phyloP scores from a whole-genome alignment of 2,888 invertebrate species.

The Eristalis tenax region DNA sequence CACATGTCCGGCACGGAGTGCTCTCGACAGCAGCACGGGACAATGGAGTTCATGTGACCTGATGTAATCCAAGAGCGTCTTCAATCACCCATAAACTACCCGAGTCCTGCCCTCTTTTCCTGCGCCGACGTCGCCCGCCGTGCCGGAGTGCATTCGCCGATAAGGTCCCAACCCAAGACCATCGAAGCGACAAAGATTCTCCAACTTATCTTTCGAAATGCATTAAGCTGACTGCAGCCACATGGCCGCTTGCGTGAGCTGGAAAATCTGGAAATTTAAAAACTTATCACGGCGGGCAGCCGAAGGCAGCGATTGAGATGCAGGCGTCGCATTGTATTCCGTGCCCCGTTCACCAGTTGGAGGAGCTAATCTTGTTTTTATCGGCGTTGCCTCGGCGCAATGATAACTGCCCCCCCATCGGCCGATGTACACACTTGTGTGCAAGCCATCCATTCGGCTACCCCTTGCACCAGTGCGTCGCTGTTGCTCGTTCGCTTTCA shows the following conservation, averaged over 20 bases:
- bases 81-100: slow-evolving; percentile 65
- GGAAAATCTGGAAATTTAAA: slow-evolving; percentile 62
- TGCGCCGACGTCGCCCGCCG: background rate
- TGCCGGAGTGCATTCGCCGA: background rate
- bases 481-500: too few relatives aligned
- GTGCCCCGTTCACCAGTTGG: background rate
- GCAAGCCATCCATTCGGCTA: background rate
- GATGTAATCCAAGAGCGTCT: slow-evolving; percentile 58
- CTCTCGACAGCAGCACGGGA: slow-evolving; percentile 35
- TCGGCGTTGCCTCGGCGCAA: background rate
- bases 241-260: background rate
- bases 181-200: too few relatives aligned
- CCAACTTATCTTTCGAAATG: background rate
- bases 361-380: background rate
- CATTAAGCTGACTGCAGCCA: background rate
- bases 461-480: background rate
- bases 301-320: slow-evolving; percentile 1
- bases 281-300: slow-evolving; percentile 56
- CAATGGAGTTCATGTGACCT: slow-evolving; percentile 29
- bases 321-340: background rate
- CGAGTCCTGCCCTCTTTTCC: background rate
- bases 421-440: background rate
- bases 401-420: background rate
- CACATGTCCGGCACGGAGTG: background rate
- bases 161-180: background rate